A percentile compares a stretch with the other conserved stretches of the same genome.
phyloP scores from a whole-genome alignment of 2,113 vertebrate species.

The Malurus elegans region DNA sequence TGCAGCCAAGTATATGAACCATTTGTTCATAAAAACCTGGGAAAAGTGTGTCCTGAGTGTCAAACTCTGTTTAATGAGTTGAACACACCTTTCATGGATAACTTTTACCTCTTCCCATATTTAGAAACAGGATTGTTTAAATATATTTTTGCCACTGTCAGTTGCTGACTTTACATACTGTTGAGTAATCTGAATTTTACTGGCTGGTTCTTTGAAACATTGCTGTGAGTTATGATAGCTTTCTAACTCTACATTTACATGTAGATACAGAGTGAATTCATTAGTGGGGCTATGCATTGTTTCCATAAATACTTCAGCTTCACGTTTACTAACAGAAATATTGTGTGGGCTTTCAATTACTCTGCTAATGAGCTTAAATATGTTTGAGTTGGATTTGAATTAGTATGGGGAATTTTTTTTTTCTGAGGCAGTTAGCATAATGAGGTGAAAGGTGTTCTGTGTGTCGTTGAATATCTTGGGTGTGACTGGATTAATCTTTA shows the following conservation, averaged over 20 bases:
- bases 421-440: neutral
- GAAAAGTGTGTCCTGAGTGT: neutral
- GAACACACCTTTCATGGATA: neutral
- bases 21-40: neutral
- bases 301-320: slow-evolving; percentile 30
- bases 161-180: neutral
- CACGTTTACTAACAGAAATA: slow-evolving; percentile 9
- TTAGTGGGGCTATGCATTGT: neutral
- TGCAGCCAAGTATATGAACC: neutral
- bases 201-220: neutral
- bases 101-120: neutral
- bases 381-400: neutral
- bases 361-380: slow-evolving; percentile 11
- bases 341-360: neutral
- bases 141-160: neutral
- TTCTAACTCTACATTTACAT: neutral
- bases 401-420: neutral
- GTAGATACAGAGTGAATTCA: neutral
- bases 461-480: neutral
- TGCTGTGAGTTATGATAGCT: slow-evolving; percentile 8
- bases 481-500: neutral
- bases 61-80: neutral
- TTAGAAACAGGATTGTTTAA: neutral
- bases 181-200: neutral
- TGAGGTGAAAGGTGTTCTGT: neutral